Conservation (phyloP, 2,888 invertebrate genomes). For the Erebia ligea region DNA sequence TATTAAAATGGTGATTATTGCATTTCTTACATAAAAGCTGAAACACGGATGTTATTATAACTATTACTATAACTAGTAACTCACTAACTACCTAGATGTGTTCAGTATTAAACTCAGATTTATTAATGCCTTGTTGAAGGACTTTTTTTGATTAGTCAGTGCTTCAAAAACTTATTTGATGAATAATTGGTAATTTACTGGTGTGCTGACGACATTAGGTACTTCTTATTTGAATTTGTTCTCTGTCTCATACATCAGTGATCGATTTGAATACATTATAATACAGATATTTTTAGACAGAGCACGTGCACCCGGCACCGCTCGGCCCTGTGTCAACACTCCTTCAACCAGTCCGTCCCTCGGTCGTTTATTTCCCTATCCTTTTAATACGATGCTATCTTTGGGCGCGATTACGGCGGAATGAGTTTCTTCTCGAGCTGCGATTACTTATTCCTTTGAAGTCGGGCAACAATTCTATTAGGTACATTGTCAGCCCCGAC, state of each 20-base stretch:
- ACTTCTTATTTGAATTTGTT: not conserved
- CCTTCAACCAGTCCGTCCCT: constrained; percentile 41
- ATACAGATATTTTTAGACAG: not conserved
- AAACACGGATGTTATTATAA: too few species aligned
- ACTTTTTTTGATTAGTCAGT: too few species aligned
- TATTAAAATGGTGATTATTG: too few species aligned
- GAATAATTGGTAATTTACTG: too few species aligned
- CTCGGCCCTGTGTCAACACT: not conserved
- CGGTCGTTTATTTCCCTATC: constrained; percentile 64
- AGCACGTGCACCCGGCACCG: not conserved
- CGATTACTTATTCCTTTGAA: constrained; percentile 50
- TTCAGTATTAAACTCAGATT: too few species aligned
- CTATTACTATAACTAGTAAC: too few species aligned
- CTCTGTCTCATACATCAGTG: not conserved
- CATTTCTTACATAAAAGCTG: too few species aligned
- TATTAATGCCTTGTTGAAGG: too few species aligned
- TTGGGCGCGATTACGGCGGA: constrained; percentile 59
- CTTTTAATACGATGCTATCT: constrained; percentile 74
- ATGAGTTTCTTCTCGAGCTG: constrained; percentile 46
- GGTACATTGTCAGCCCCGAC: constrained; percentile 30
- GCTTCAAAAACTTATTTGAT: too few species aligned
- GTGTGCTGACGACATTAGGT: not conserved
- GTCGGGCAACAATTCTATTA: constrained; percentile 46
- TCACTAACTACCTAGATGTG: too few species aligned
- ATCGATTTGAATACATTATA: not conserved